Base-by-base conservation (phyloP, 2,888 invertebrate genomes). In the Calephelis perditalis region DNA sequence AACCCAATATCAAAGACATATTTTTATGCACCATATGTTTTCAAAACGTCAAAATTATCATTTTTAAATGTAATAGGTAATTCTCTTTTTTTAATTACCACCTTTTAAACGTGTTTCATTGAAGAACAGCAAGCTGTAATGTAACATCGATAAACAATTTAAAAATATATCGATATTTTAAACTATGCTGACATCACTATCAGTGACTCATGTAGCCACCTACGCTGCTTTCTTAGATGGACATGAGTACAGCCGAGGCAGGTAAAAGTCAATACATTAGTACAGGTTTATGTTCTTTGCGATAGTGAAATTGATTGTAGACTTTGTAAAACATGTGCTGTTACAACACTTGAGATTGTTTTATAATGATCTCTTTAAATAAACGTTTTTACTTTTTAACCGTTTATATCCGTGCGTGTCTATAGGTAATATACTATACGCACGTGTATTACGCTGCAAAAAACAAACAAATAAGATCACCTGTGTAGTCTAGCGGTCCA, bases 161-260 rank as follows among this genome's bases (percentile, higher is more conserved):
- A 1, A 6, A 6, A 40, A 40, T 35, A 35, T 11, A 11, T 52
- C 26, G 11, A 11, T 36, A 35, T 52, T 52, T 26, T 45, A 47
- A 47, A 47, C 26, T 3, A 6, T 7, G 40, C 7, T 4, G 11
- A 10, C 52, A 11, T 36, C 52, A 6, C 52, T 52, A 52, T 64
- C 63, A 65, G 66, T 67, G 69, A 68, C 61, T 69, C 65, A 67
- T 63, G 59, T 56, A 45, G 43, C 63, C 63, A 63, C 65, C 63
- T 63, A 65, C 15, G 15, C 63, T 62, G 36, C 60, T 60, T 52
- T 56, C 64, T 59, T 54, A 58, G 58, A 60, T 65, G 63, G 62
- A 58, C 63, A 47, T 60, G 56, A 60, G 60, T 47, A 60, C 46
- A 45, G 60, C 11, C 54, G 55, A 37, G 26, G 37, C 15, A 46